Conservation (phyloP, 92 coral and sea anemone species). For the Micromussa lordhowensis region DNA sequence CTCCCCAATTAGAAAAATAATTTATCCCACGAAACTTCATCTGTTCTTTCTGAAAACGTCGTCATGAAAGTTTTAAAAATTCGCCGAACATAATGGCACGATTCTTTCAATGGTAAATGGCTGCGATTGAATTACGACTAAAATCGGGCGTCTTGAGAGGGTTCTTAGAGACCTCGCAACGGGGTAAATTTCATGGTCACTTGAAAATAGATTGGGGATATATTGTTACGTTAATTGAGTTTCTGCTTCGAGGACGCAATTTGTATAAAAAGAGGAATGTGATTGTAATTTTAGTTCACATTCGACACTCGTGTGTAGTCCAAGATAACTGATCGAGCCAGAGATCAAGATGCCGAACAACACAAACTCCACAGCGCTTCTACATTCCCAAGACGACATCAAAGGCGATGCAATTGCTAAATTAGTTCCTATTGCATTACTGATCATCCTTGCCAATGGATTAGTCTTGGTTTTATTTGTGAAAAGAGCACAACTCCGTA, state of each 20-base stretch:
- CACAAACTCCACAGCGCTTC: background rate
- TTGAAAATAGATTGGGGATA: background rate
- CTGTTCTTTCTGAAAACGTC: background rate
- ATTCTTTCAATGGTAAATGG: too few relatives aligned
- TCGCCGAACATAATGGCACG: too few relatives aligned
- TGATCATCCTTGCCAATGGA: constrained; percentile 37
- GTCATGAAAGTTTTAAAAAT: too few relatives aligned
- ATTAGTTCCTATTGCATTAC: constrained; percentile 42
- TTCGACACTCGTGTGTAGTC: background rate
- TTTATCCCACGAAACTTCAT: background rate
- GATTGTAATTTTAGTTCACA: background rate
- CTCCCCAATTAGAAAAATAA: background rate
- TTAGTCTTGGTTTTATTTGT: constrained; percentile 48
- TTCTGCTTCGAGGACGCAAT: background rate
- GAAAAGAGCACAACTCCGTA: constrained; percentile 22
- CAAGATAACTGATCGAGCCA: background rate
- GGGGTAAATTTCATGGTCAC: background rate
- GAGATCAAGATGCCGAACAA: background rate
- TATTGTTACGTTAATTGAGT: background rate
- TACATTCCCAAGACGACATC: background rate
- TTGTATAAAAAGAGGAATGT: background rate
- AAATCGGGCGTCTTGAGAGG: background rate
- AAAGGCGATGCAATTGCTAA: constrained; percentile 21
- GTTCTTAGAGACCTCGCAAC: background rate
- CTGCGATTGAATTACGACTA: too few relatives aligned